Evolutionary conservation across 1,140 invertebrate genomes (phyloP), one percentile per base, ranked within the genome.

Genomic region (Mycetomoellerius zeteki): DNA sequence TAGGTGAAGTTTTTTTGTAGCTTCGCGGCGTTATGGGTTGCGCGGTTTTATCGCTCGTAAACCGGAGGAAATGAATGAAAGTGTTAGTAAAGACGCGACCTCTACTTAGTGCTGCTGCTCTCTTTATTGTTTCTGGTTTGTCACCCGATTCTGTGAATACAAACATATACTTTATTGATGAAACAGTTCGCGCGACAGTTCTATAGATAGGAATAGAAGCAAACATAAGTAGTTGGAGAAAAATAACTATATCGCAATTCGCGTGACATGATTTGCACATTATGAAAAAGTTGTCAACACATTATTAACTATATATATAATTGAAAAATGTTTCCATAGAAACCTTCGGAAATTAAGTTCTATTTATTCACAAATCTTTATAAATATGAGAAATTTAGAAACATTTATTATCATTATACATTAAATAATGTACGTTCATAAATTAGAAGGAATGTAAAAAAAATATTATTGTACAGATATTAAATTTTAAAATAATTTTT

Each of bases 1-100:
- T 73, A 50, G 54, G 27, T 76, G 37, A 60, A 8, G 8, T 71
- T 81, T 67, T 33, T 86, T 80, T 64, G 64, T 58, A 43, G 37
- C 37, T 33, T 43, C 27, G 12, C 12, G 56, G n/a, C 30, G 75
- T 89, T 85, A 87, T 65, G 60, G 86, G 37, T 77, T 37, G 7
- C 1, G 60, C 19, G 52, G 27, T 58, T 90, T 90, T 90, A 90
- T 90, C 71, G 86, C 81, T 90, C 89, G 86, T 90, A 90, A 90
- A 90, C 50, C 50, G 58, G 24, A 62, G 64, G 72, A 71, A 90
- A 88, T 90, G 88, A 90, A 90, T 90, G 87, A 88, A 90, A 88
- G 76, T 75, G 58, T 56, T 47, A 54, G 64, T 90, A 88, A 88
- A 90, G 64, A 76, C 10, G 33, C 33, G 30, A 33, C n/a, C 58